Percentiles rank a stretch among this genome's conserved stretches.
Conservation (phyloP, 2,113 vertebrate genomes). For the Alosa alosa region DNA sequence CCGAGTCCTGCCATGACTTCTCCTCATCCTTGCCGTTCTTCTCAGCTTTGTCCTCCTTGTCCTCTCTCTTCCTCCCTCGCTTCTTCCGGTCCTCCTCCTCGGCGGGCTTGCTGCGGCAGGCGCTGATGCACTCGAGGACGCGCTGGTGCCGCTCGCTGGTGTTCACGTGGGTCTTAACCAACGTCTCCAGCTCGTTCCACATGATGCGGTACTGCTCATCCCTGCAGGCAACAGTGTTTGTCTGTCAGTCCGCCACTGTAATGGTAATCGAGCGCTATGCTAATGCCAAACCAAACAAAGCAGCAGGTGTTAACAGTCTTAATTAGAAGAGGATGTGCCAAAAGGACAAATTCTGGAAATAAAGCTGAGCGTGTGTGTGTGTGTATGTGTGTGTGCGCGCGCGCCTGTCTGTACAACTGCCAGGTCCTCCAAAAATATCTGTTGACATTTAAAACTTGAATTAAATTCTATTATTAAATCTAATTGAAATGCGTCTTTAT, state of each 20-base stretch:
- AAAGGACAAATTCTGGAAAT: neutral
- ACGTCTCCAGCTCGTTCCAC: slow-evolving; percentile 99
- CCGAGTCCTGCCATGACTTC: slow-evolving; percentile 88
- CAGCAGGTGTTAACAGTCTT: rapidly evolving
- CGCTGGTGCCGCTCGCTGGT: slow-evolving; percentile 90
- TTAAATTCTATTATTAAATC: neutral
- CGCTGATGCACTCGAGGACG: slow-evolving; percentile 89
- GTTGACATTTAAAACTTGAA: neutral
- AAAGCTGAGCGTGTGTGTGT: neutral
- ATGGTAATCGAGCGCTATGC: neutral
- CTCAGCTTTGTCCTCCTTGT: slow-evolving; percentile 89
- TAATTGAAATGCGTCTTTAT: neutral
- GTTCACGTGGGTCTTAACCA: slow-evolving; percentile 87
- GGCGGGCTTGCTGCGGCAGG: slow-evolving; percentile 93
- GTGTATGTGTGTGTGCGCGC: no score
- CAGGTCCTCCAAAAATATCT: neutral
- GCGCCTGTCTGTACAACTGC: neutral
- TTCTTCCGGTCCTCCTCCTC: slow-evolving; percentile 97
- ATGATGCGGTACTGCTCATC: slow-evolving; percentile 99
- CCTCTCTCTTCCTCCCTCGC: slow-evolving; percentile 91
- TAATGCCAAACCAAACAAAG: neutral
- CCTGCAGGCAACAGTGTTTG: slow-evolving; percentile 56
- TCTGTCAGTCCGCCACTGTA: neutral
- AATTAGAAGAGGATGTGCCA: neutral
- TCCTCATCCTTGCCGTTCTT: slow-evolving; percentile 91